These are phyloP conservation scores for Heliconius melpomene DNA, from an alignment of 1,140 invertebrate genomes.

Conservation along the genomic window DNA sequence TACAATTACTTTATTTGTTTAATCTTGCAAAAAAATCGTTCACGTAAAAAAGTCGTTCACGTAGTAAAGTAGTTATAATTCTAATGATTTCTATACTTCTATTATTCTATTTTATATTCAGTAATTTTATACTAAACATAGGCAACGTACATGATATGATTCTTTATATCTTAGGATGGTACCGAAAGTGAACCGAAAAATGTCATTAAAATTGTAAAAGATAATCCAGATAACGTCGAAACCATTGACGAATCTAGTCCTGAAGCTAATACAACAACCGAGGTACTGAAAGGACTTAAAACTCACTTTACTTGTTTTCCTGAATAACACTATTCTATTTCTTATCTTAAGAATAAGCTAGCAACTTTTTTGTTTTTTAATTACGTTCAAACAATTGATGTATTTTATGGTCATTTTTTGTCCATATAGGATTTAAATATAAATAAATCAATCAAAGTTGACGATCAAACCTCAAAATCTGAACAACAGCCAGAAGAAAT, in stretches of 20 bases:
- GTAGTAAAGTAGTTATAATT: neutral
- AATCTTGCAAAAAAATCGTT: neutral
- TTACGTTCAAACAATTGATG: neutral
- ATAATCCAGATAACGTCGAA: neutral
- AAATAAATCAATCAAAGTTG: neutral
- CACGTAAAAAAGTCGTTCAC: too few species aligned
- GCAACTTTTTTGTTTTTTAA: neutral
- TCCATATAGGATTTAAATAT: neutral
- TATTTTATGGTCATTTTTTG: neutral
- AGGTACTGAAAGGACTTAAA: neutral
- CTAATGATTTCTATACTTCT: neutral
- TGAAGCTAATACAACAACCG: neutral
- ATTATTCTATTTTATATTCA: neutral
- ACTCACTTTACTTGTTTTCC: neutral
- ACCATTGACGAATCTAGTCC: neutral
- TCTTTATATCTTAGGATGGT: neutral
- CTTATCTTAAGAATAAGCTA: neutral
- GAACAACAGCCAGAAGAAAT: slow-evolving; percentile 37
- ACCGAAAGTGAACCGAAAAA: neutral
- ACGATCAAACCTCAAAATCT: neutral
- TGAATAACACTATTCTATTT: neutral
- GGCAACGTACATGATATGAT: neutral
- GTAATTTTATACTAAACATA: neutral
- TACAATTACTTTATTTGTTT: neutral
- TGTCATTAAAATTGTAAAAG: neutral